These are phyloP conservation scores for Trissolcus japonicus DNA, from an alignment of 2,888 invertebrate species.

Conservation along the genomic window DNA sequence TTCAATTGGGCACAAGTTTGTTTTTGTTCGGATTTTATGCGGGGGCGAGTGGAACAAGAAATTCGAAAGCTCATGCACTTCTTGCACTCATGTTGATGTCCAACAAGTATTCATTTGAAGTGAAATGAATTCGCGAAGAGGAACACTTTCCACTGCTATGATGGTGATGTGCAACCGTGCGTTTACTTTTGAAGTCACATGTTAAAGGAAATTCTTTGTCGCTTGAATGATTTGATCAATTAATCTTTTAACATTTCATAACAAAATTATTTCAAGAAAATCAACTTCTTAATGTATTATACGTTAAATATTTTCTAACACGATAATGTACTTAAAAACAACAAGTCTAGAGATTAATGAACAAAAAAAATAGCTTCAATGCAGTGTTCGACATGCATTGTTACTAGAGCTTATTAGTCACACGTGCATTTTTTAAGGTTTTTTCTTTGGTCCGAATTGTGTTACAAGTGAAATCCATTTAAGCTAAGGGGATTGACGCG, in stretches of 20 bases:
- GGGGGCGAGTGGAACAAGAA: conserved; percentile 11
- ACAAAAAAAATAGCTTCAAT: not conserved
- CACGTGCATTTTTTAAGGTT: conserved; percentile 4
- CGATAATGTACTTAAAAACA: conserved; percentile 3
- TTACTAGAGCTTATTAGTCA: not conserved
- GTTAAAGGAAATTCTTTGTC: conserved; percentile 10
- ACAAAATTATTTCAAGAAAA: too few relatives aligned
- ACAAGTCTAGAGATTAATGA: not conserved
- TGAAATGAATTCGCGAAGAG: conserved; percentile 24
- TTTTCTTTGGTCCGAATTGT: not conserved
- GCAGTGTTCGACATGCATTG: not conserved
- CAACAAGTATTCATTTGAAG: conserved; percentile 20
- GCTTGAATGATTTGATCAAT: conserved; percentile 17
- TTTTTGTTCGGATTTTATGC: not conserved
- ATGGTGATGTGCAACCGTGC: conserved; percentile 10
- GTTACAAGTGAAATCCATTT: conserved; percentile 15
- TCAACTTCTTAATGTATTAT: conserved; percentile 39
- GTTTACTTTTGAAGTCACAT: conserved; percentile 2
- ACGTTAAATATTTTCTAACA: conserved; percentile 11
- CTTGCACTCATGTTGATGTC: conserved; percentile 7
- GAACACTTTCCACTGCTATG: conserved; percentile 20
- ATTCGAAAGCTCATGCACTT: conserved; percentile 7
- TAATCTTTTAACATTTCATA: not conserved
- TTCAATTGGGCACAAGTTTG: conserved; percentile 20
- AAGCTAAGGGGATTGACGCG: conserved; percentile 4